Evolutionary conservation across 2,113 vertebrate species (phyloP), one percentile per base, ranked within the genome.

Genomic region (Sylvilagus bachmani): DNA sequence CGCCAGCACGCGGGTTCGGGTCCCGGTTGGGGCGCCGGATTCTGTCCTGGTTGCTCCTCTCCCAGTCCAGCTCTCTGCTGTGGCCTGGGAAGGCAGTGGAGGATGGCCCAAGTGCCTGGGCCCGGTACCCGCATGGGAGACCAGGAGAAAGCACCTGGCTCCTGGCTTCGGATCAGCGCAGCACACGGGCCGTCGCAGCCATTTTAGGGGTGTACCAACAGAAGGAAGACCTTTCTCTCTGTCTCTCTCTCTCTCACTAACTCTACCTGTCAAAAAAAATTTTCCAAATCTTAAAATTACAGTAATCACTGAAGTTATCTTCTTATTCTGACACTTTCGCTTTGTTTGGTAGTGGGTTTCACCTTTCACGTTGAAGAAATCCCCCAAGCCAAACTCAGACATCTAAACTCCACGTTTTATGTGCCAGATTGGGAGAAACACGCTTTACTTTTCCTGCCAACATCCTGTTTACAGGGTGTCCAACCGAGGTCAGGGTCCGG

Each of bases 361-460:
- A 62, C 19, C 21, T 91, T 89, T 77, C 53, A 87, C 25, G 66
- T 33, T 95, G 29, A 64, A 79, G 87, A 93, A 93, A 91, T 84
- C n/a, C 17, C 69, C 69, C 33, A 80, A 58, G 21, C 74, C 55
- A 84, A 58, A 91, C 11, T 95, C 36, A 86, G 16, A 77, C 80
- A 51, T 89, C 89, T 85, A 55, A 92, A 84, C 85, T 86, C 67
- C 64, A 89, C 10, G 71, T 89, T 86, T 69, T 69, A 73, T 81
- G 9, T 83, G 17, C 31, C 36, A 89, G 51, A 69, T 29, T 22
- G 4, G 31, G 67, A 95, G 25, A 82, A 69, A 33, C 10, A 27
- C 14, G 33, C 66, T 86, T 91, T 83, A 33, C 51, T 55, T 71
- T 58, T 88, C 53, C 67, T 38, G 14, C 31, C 22, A 12, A 2